phyloP scores from a whole-genome alignment of 2,113 vertebrate genomes.

The Percopsis transmontana region DNA sequence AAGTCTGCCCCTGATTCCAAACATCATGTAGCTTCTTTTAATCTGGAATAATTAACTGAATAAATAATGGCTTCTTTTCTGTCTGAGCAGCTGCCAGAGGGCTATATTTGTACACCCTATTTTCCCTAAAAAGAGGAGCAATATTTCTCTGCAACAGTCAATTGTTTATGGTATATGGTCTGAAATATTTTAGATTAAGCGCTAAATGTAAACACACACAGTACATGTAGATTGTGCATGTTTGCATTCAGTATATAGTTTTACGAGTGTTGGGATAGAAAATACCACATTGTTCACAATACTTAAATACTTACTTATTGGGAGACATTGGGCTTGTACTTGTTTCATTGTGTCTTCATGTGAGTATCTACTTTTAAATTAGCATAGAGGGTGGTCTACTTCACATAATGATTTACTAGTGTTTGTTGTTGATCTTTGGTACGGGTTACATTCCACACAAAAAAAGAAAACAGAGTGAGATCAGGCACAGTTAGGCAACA shows the following conservation, averaged over 20 bases:
- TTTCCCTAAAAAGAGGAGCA: slow-evolving; percentile 45
- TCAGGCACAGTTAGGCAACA: slow-evolving; percentile 24
- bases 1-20: too few species aligned
- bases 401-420: slow-evolving; percentile 54
- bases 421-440: slow-evolving; percentile 39
- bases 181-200: too few species aligned
- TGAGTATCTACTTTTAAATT: slow-evolving; percentile 16
- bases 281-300: too few species aligned
- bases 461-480: slow-evolving; percentile 35
- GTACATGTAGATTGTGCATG: too few species aligned
- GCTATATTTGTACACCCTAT: slow-evolving; percentile 61
- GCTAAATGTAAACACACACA: too few species aligned
- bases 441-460: slow-evolving; percentile 11
- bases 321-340: too few species aligned
- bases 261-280: too few species aligned
- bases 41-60: slow-evolving; percentile 16
- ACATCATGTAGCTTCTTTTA: background rate
- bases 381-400: slow-evolving; percentile 40
- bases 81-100: slow-evolving; percentile 46
- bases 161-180: slow-evolving; percentile 39
- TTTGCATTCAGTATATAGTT: too few species aligned
- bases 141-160: slow-evolving; percentile 61
- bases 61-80: slow-evolving; percentile 12
- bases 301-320: too few species aligned
- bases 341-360: slow-evolving; percentile 8